A percentile compares a stretch with the other conserved stretches of the same genome.
These are phyloP conservation scores for Corvus hawaiiensis DNA, from an alignment of 2,113 vertebrate species.

Conservation along the genomic window DNA sequence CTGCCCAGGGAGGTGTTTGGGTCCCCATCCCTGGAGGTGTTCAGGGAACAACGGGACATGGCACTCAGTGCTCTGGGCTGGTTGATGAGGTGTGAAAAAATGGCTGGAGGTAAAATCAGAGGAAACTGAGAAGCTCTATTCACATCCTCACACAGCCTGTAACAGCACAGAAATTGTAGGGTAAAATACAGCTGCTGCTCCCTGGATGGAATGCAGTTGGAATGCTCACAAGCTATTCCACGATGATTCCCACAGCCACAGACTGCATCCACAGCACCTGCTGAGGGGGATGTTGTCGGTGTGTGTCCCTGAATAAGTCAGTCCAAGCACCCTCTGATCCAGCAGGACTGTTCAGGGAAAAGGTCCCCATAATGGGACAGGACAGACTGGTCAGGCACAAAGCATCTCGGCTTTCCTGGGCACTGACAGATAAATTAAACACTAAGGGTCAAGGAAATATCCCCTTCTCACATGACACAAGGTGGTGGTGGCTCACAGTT, in stretches of 20 bases:
- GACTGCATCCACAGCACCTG: not conserved
- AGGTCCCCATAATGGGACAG: accelerated
- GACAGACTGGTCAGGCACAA: not conserved
- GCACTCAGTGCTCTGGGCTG: not conserved
- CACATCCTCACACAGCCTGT: not conserved
- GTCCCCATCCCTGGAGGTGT: not conserved
- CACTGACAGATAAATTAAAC: not conserved
- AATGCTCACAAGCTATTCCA: not conserved
- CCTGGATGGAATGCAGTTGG: not conserved
- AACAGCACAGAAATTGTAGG: not conserved
- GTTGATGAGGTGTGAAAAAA: not conserved
- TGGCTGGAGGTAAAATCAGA: not conserved
- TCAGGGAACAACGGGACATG: accelerated
- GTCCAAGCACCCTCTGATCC: not conserved
- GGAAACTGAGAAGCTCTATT: not conserved
- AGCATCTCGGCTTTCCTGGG: not conserved
- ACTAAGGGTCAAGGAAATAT: not conserved
- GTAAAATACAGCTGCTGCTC: not conserved
- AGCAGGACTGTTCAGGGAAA: not conserved
- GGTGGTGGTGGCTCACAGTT: not conserved
- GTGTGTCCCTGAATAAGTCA: not conserved
- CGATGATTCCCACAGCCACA: not conserved
- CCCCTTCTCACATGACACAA: not conserved
- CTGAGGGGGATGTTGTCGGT: not conserved
- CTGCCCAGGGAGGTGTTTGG: not conserved